Evolutionary conservation across 2,888 invertebrate genomes (phyloP).

Genomic region (Gari tellinella): DNA sequence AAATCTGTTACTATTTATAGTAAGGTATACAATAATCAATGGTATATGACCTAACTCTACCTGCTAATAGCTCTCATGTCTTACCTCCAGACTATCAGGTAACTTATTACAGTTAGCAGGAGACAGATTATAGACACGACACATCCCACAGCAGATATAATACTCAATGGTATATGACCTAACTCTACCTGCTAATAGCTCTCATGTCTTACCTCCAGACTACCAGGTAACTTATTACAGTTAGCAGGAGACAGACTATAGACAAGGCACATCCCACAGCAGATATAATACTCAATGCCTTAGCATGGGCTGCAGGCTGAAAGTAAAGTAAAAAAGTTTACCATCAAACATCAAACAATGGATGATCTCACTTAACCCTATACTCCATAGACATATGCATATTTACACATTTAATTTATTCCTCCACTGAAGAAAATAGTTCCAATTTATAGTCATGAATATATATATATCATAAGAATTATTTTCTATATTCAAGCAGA

Average conservation of each 20-base stretch:
- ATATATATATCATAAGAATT: too few species aligned
- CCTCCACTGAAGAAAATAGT: too few species aligned
- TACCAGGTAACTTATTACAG: constrained; percentile 54
- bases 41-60: too few species aligned
- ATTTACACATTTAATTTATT: too few species aligned
- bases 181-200: too few species aligned
- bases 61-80: too few species aligned
- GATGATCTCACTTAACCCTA: not conserved
- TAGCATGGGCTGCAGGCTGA: constrained; percentile 41
- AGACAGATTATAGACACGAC: constrained; percentile 67
- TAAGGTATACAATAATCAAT: too few species aligned
- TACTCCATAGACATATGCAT: too few species aligned
- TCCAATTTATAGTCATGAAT: too few species aligned
- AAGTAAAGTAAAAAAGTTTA: constrained; percentile 3
- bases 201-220: constrained; percentile 72
- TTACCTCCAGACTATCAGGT: constrained; percentile 68
- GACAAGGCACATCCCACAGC: constrained; percentile 68
- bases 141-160: constrained; percentile 70
- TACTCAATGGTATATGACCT: too few species aligned
- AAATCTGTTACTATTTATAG: too few species aligned
- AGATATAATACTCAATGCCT: constrained; percentile 64
- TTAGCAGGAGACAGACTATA: constrained; percentile 64
- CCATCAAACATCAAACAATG: not conserved
- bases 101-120: constrained; percentile 60
- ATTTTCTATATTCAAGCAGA: too few species aligned